These are phyloP conservation scores for Tachuris rubrigastra DNA, from an alignment of 2,113 vertebrate species.

Conservation along the genomic window DNA sequence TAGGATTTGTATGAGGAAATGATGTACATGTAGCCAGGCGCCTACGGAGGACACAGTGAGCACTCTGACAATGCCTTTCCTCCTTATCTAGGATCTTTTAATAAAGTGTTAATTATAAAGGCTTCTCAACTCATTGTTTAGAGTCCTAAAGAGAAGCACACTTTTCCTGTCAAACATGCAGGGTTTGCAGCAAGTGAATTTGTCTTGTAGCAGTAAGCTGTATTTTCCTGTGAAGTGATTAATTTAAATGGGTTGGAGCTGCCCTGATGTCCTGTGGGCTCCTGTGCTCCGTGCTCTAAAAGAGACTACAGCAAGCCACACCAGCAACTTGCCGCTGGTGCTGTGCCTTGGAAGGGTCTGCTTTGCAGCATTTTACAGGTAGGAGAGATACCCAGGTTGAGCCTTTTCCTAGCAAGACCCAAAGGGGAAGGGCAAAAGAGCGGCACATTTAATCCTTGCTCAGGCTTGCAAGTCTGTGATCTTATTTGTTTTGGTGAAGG, in stretches of 20 bases:
- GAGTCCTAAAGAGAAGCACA: conserved; percentile 10
- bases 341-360: rapidly evolving
- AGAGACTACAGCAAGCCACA: not conserved
- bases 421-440: not conserved
- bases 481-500: not conserved
- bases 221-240: not conserved
- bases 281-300: rapidly evolving
- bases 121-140: conserved; percentile 55
- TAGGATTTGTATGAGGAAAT: conserved; percentile 29
- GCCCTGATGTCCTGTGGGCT: rapidly evolving
- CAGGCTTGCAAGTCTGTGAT: not conserved
- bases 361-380: not conserved
- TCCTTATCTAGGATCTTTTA: conserved; percentile 34
- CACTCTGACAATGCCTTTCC: conserved; percentile 4
- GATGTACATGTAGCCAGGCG: not conserved
- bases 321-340: rapidly evolving
- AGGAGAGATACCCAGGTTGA: not conserved
- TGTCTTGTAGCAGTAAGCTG: not conserved
- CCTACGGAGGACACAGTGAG: rapidly evolving
- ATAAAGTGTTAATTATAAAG: conserved; percentile 60
- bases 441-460: not conserved
- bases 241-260: not conserved
- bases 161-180: not conserved
- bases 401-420: not conserved
- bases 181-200: not conserved